Conservation (phyloP, 2,888 invertebrate genomes). For the Polydrusus cervinus region DNA sequence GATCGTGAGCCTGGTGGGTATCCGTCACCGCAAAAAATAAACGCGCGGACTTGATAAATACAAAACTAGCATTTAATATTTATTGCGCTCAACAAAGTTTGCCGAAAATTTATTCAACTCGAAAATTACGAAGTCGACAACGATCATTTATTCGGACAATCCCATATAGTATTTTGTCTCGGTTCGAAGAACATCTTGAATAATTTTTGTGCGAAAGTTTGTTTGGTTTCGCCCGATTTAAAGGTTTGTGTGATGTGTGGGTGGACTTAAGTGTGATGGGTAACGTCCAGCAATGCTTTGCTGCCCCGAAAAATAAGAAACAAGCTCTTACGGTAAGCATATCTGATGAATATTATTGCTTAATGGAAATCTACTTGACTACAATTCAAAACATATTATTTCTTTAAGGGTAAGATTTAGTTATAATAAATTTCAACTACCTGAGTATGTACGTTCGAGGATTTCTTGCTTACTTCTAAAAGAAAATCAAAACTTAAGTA, state of each 20-base stretch:
- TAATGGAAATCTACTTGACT: not conserved
- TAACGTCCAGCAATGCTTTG: constrained; percentile 64
- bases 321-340: constrained; percentile 43
- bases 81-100: constrained; percentile 41
- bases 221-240: constrained; percentile 27
- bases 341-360: not conserved
- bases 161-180: constrained; percentile 37
- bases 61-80: constrained; percentile 40
- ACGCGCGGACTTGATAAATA: constrained; percentile 59
- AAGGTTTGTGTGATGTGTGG: constrained; percentile 53
- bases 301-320: constrained; percentile 60
- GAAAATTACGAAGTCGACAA: constrained; percentile 39
- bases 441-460: too few species aligned
- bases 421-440: too few species aligned
- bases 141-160: constrained; percentile 39
- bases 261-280: constrained; percentile 61
- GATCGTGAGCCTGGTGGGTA: constrained; percentile 34
- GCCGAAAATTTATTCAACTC: constrained; percentile 47
- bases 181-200: constrained; percentile 30
- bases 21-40: constrained; percentile 63
- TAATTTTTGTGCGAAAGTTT: constrained; percentile 21
- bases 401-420: too few species aligned
- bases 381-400: too few species aligned
- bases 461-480: too few species aligned
- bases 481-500: too few species aligned